Evolutionary conservation across 64 coral and sea anemone genomes (phyloP).

Genomic region (Stichodactyla mertensii): DNA sequence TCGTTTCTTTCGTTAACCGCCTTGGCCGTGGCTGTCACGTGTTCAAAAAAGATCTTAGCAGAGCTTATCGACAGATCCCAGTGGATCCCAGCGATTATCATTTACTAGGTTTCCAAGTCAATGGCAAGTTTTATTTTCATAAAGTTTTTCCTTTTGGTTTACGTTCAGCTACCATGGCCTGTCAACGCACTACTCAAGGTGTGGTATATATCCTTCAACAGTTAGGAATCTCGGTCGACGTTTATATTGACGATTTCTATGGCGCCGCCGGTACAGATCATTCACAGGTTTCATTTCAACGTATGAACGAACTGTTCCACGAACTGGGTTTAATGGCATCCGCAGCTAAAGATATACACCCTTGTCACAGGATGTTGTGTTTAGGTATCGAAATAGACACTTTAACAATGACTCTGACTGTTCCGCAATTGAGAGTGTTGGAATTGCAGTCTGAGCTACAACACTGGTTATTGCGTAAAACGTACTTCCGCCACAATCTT

Average conservation of each 20-base stretch:
- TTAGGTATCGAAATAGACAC: slow-evolving; percentile 30
- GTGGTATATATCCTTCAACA: slow-evolving; percentile 39
- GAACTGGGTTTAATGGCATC: slow-evolving; percentile 13
- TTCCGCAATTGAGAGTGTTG: background rate
- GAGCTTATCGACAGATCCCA: slow-evolving; percentile 49
- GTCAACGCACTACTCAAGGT: slow-evolving; percentile 47
- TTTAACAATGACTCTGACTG: slow-evolving; percentile 16
- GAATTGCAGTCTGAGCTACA: background rate
- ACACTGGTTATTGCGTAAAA: background rate
- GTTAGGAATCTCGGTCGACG: slow-evolving; percentile 16
- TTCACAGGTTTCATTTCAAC: background rate
- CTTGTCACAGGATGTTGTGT: slow-evolving; percentile 18
- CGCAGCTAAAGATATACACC: slow-evolving; percentile 3
- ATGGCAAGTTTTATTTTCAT: slow-evolving; percentile 45
- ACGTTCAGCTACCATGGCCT: slow-evolving; percentile 36
- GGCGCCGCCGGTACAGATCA: background rate
- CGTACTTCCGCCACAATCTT: background rate
- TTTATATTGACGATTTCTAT: slow-evolving; percentile 53
- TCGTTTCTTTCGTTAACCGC: slow-evolving; percentile 44
- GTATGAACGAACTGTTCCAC: background rate
- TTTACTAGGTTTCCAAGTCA: slow-evolving; percentile 13
- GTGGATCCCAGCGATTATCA: slow-evolving; percentile 14
- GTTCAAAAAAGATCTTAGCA: slow-evolving; percentile 56
- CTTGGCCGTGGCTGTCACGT: slow-evolving; percentile 43
- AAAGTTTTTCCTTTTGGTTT: slow-evolving; percentile 38